These are phyloP conservation scores for Coremacera marginata DNA, from an alignment of 2,888 invertebrate genomes.

Conservation along the genomic window DNA sequence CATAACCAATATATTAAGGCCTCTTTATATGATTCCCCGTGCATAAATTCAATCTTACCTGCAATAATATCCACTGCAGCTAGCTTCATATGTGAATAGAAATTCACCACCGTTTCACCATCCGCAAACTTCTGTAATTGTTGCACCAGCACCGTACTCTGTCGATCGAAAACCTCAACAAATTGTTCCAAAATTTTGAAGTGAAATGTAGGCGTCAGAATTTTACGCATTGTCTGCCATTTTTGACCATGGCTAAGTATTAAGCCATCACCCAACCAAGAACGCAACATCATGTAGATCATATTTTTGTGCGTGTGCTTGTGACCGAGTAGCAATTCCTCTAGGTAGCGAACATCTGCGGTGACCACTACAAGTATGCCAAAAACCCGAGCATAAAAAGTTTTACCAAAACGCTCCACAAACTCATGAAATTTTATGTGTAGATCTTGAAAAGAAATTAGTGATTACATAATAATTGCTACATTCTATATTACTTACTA, in stretches of 20 bases:
- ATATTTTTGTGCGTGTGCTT: slow-evolving; percentile 59
- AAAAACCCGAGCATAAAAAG: slow-evolving; percentile 45
- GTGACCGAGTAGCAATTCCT: slow-evolving; percentile 57
- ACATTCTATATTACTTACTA: slow-evolving; percentile 52
- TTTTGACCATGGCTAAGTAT: slow-evolving; percentile 65
- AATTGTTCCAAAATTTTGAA: slow-evolving; percentile 83
- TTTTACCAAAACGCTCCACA: slow-evolving; percentile 45
- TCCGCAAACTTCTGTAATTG: slow-evolving; percentile 69
- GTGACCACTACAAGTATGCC: slow-evolving; percentile 56
- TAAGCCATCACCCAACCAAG: slow-evolving; percentile 65
- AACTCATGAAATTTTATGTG: slow-evolving; percentile 47
- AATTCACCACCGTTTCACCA: slow-evolving; percentile 70
- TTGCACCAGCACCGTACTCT: slow-evolving; percentile 72
- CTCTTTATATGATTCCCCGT: no score
- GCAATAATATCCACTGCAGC: slow-evolving; percentile 74
- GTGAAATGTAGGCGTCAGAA: slow-evolving; percentile 84
- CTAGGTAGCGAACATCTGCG: slow-evolving; percentile 57
- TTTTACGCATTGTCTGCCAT: slow-evolving; percentile 79
- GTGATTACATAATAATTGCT: background rate
- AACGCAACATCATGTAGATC: slow-evolving; percentile 57
- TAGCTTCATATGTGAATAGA: slow-evolving; percentile 74
- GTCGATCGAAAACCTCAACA: slow-evolving; percentile 77
- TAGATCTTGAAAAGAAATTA: slow-evolving; percentile 36
- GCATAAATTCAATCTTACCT: slow-evolving; percentile 37
- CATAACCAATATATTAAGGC: no score